Percentiles rank a stretch among this genome's conserved stretches.
phyloP scores from a whole-genome alignment of 1,140 invertebrate genomes.

The Leptinotarsa lineolata region DNA sequence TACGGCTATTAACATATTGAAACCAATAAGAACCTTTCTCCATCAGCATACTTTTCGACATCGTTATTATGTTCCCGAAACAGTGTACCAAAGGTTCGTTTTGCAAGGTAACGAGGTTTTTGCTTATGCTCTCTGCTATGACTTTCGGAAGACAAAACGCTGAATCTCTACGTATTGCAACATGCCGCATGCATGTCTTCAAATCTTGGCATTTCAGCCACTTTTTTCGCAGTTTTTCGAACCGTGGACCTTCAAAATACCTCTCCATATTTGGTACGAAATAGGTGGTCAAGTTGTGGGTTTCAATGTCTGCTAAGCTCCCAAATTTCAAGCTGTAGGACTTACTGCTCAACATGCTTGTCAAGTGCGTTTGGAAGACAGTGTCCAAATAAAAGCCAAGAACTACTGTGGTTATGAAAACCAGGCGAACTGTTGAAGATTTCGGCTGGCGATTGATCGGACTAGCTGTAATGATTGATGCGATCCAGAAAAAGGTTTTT shows the following conservation, averaged over 20 bases:
- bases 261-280: neutral
- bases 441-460: neutral
- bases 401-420: neutral
- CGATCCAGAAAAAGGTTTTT: neutral
- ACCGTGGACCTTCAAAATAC: neutral
- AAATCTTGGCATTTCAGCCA: neutral
- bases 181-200: neutral
- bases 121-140: neutral
- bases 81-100: slow-evolving; percentile 10
- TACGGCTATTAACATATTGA: neutral
- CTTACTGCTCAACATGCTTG: neutral
- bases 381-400: neutral
- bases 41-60: neutral
- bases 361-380: slow-evolving; percentile 1
- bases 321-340: neutral
- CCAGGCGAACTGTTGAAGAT: neutral
- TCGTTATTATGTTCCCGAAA: neutral
- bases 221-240: neutral
- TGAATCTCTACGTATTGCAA: neutral
- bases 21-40: neutral
- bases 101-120: neutral
- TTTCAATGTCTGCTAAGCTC: neutral
- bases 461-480: neutral
- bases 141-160: neutral
- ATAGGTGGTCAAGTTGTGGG: slow-evolving; percentile 11